Conservation (phyloP, 2,888 invertebrate genomes). For the Calameuta filiformis region DNA sequence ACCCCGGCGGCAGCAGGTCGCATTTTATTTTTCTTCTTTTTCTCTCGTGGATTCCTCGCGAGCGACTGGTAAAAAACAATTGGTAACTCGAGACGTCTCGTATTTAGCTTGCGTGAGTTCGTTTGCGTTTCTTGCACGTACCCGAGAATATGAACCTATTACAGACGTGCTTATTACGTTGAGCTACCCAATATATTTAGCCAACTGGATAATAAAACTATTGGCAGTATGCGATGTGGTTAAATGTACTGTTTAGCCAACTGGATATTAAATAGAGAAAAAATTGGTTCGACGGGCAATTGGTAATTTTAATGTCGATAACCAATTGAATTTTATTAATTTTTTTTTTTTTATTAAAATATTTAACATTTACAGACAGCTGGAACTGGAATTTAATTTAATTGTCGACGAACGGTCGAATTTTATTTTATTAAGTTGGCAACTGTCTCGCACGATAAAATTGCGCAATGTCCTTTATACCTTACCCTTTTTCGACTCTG, state of each 20-base stretch:
- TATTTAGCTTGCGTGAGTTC: not conserved
- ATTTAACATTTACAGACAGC: fast-evolving
- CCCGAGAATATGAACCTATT: not conserved
- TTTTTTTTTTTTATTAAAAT: not conserved
- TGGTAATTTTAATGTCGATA: not conserved
- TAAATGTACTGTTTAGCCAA: not conserved
- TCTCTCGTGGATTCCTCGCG: not conserved
- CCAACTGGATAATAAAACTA: not conserved
- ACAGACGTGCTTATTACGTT: not conserved
- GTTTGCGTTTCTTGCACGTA: not conserved
- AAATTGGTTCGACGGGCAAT: not conserved
- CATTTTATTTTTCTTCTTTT: not conserved
- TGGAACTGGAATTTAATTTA: not conserved
- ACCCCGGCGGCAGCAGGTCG: not conserved
- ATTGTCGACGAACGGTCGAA: not conserved
- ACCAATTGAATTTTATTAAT: not conserved
- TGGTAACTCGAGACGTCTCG: not conserved
- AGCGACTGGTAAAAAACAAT: not conserved
- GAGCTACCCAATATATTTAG: not conserved
- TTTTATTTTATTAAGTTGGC: not conserved
- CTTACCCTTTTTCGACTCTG: not conserved
- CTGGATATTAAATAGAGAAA: not conserved
- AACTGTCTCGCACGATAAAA: not conserved
- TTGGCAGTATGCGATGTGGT: not conserved
- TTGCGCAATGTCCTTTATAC: not conserved